These are phyloP conservation scores for Conger conger DNA, from an alignment of 2,113 vertebrate genomes.

Conservation along the genomic window DNA sequence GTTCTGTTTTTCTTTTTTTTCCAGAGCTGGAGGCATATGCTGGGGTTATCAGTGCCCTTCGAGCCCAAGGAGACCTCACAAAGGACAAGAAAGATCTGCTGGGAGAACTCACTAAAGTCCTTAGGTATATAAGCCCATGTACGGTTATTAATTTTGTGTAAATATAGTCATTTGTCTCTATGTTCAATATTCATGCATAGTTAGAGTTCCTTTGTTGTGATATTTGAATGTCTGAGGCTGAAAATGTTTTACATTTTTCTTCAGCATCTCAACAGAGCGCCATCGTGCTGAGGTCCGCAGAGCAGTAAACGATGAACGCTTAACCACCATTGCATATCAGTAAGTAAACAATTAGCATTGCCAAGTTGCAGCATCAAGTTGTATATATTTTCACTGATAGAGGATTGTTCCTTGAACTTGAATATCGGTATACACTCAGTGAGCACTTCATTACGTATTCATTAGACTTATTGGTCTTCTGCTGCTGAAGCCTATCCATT, in stretches of 20 bases:
- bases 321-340: slow-evolving; percentile 97
- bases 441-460: too few species aligned
- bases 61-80: slow-evolving; percentile 95
- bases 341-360: slow-evolving; percentile 61
- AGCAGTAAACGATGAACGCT: slow-evolving; percentile 95
- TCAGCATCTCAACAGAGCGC: slow-evolving; percentile 94
- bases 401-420: too few species aligned
- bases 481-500: too few species aligned
- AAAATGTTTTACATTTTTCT: background rate
- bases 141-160: background rate
- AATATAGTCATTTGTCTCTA: background rate
- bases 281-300: slow-evolving; percentile 96
- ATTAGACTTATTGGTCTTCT: too few species aligned
- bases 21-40: slow-evolving; percentile 97
- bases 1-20: background rate
- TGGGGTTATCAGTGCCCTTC: slow-evolving; percentile 94
- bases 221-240: background rate
- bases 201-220: too few species aligned
- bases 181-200: background rate
- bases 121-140: slow-evolving; percentile 74
- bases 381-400: background rate
- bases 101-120: slow-evolving; percentile 94
- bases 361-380: background rate
- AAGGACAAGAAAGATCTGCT: slow-evolving; percentile 98
- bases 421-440: too few species aligned